Conservation (phyloP, 2,888 invertebrate genomes). For the Acholoe squamosa region DNA sequence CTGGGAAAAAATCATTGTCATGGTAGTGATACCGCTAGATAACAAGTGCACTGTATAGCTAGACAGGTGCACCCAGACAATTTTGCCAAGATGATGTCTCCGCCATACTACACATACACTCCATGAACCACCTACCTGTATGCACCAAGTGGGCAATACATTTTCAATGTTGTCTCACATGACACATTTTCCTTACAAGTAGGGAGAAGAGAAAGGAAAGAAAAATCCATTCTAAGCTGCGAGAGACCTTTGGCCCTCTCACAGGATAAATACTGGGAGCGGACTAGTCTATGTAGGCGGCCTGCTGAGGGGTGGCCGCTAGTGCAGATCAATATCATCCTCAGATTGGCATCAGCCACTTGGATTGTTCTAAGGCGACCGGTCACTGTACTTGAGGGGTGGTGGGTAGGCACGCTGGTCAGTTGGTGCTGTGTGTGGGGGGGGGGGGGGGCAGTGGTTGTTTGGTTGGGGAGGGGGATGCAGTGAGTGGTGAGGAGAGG, state of each 20-base stretch:
- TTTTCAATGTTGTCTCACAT: conserved; percentile 38
- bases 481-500: neutral
- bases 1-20: too few relatives aligned
- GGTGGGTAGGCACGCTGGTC: neutral
- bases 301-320: conserved; percentile 25
- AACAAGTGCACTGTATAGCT: too few relatives aligned
- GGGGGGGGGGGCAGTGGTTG: neutral
- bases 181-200: conserved; percentile 56
- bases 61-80: too few relatives aligned
- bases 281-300: conserved; percentile 30
- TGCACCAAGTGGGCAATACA: neutral
- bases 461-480: neutral
- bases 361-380: conserved; percentile 45
- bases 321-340: conserved; percentile 46
- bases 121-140: too few relatives aligned
- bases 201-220: neutral
- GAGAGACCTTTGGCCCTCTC: conserved; percentile 61
- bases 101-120: too few relatives aligned
- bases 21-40: too few relatives aligned
- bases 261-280: conserved; percentile 48
- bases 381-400: neutral
- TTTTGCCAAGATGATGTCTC: too few relatives aligned
- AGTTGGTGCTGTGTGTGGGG: neutral
- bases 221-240: conserved; percentile 57
- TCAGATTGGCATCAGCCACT: conserved; percentile 53